Evolutionary conservation across 2,888 invertebrate species (phyloP).

Genomic region (Eucera pruinosa): DNA sequence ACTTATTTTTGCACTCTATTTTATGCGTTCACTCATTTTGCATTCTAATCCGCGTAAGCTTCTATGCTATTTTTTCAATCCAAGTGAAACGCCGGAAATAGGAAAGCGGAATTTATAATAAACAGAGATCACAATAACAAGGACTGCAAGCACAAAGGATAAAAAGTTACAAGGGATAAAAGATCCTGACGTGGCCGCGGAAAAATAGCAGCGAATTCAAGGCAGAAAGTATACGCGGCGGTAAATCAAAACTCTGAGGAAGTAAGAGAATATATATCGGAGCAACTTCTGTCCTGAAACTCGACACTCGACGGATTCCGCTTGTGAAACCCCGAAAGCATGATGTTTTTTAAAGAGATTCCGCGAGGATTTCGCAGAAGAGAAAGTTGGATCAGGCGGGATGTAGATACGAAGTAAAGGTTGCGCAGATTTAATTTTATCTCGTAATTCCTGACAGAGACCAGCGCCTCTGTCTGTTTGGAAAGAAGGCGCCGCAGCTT

Average conservation of each 20-base stretch:
- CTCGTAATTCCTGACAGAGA: slow-evolving; percentile 40
- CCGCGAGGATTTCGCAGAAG: slow-evolving; percentile 39
- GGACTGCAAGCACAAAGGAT: background rate
- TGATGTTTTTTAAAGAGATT: slow-evolving; percentile 57
- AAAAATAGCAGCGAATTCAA: background rate
- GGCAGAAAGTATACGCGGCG: background rate
- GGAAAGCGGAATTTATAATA: background rate
- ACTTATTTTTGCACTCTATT: too few species aligned
- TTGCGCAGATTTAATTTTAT: slow-evolving; percentile 61
- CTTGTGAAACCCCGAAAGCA: slow-evolving; percentile 7
- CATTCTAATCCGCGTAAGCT: too few species aligned
- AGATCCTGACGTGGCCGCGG: background rate
- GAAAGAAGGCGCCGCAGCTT: slow-evolving; percentile 9
- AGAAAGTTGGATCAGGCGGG: slow-evolving; percentile 37
- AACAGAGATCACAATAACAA: background rate
- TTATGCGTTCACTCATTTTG: too few species aligned
- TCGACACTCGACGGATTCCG: slow-evolving; percentile 32
- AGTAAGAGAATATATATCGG: slow-evolving; percentile 1
- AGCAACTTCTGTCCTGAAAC: background rate
- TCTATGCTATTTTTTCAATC: too few species aligned
- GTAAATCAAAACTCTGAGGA: slow-evolving; percentile 26
- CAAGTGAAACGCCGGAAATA: too few species aligned
- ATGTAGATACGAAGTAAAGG: slow-evolving; percentile 48
- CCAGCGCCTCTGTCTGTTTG: slow-evolving; percentile 21
- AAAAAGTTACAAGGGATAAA: background rate